phyloP scores from a whole-genome alignment of 1,140 invertebrate genomes.

The Palaemon carinicauda region DNA sequence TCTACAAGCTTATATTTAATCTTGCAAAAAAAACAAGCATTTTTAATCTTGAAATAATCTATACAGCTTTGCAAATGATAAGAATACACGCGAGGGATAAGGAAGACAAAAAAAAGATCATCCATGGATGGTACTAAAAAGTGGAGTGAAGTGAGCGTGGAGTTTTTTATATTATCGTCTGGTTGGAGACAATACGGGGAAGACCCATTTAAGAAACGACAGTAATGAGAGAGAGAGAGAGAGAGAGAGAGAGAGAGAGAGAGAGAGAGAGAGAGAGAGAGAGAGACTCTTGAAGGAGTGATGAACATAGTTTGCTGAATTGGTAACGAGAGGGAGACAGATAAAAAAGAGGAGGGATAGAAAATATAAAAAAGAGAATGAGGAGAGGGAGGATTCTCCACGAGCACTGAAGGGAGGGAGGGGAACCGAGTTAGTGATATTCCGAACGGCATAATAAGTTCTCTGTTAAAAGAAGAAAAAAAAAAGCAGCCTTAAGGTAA shows the following conservation, averaged over 20 bases:
- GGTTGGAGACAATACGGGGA: too few relatives aligned
- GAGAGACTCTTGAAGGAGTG: neutral
- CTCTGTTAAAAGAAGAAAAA: too few relatives aligned
- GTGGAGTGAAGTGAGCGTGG: too few relatives aligned
- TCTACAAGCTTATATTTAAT: too few relatives aligned
- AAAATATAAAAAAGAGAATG: neutral
- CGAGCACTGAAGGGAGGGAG: neutral
- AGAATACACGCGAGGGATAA: too few relatives aligned
- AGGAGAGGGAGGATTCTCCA: neutral
- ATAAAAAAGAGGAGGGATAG: neutral
- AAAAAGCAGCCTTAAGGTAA: slow-evolving; percentile 45
- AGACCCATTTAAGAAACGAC: too few relatives aligned
- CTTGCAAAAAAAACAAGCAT: too few relatives aligned
- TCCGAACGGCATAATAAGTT: slow-evolving; percentile 8
- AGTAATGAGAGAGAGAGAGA: neutral
- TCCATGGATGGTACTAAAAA: too few relatives aligned
- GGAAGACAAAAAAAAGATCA: too few relatives aligned
- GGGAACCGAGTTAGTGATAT: neutral
- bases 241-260: neutral
- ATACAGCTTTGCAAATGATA: too few relatives aligned
- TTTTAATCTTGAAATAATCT: too few relatives aligned
- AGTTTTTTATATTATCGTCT: too few relatives aligned
- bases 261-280: neutral
- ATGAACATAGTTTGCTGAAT: neutral
- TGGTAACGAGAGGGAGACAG: neutral